These are phyloP conservation scores for Clunio marinus DNA, from an alignment of 2,888 invertebrate species.

Conservation along the genomic window DNA sequence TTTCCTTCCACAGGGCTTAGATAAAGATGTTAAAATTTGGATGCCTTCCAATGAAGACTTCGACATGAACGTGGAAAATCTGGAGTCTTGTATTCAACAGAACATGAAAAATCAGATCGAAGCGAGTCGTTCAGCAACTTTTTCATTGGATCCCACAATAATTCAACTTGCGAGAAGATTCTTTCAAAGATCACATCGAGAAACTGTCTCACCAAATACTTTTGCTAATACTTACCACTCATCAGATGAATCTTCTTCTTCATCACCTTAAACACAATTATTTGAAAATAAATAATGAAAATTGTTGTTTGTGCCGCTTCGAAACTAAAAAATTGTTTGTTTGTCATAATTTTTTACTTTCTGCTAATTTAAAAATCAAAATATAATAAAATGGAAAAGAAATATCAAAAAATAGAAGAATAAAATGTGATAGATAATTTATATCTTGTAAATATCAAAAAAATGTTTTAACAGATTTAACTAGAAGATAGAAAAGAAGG, in stretches of 20 bases:
- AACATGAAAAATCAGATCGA: slow-evolving; percentile 35
- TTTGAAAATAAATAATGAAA: background rate
- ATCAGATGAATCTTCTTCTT: slow-evolving; percentile 1
- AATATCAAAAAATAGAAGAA: too few species aligned
- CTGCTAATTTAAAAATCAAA: too few species aligned
- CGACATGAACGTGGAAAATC: slow-evolving; percentile 46
- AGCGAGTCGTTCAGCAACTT: background rate
- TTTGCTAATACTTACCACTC: background rate
- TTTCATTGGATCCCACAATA: slow-evolving; percentile 25
- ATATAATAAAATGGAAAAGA: too few species aligned
- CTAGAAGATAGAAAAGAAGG: too few species aligned
- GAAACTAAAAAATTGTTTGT: too few species aligned
- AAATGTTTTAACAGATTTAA: too few species aligned
- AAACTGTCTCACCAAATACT: background rate
- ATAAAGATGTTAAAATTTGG: slow-evolving; percentile 92
- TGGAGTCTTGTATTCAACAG: slow-evolving; percentile 44
- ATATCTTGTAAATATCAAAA: too few species aligned
- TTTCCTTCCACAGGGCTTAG: slow-evolving; percentile 68
- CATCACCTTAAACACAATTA: background rate
- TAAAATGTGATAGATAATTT: too few species aligned
- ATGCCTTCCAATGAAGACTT: slow-evolving; percentile 61
- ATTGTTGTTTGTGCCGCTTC: too few species aligned
- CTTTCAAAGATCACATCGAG: slow-evolving; percentile 17
- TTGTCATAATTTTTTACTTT: too few species aligned
- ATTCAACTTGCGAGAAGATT: slow-evolving; percentile 27